Evolutionary conservation across 2,888 invertebrate genomes (phyloP).

Genomic region (Eupithecia exiguata): DNA sequence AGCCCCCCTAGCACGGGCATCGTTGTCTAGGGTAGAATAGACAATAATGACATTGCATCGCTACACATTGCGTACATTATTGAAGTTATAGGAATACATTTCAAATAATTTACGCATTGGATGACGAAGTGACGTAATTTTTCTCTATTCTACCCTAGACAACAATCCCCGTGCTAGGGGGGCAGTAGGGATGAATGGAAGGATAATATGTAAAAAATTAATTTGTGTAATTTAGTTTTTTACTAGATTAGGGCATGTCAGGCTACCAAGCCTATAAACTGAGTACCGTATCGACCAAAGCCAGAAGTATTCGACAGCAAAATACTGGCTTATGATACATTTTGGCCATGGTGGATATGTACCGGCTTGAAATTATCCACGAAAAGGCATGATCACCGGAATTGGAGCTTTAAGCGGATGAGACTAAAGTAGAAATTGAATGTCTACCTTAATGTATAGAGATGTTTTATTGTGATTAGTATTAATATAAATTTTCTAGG

Average conservation of each 20-base stretch:
- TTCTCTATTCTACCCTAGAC: too few relatives aligned
- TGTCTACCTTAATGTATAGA: conserved; percentile 60
- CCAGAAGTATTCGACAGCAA: not conserved
- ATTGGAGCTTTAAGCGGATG: conserved; percentile 69
- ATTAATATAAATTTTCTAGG: conserved; percentile 41
- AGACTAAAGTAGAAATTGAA: conserved; percentile 63
- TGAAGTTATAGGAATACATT: too few relatives aligned
- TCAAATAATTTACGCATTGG: too few relatives aligned
- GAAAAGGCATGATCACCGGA: conserved; percentile 54
- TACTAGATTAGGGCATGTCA: conserved; percentile 36
- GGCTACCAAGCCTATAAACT: conserved; percentile 61
- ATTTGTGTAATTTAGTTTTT: not conserved
- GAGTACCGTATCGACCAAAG: conserved; percentile 15
- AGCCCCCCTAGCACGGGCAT: too few relatives aligned
- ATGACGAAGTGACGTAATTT: too few relatives aligned
- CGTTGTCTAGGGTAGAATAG: too few relatives aligned
- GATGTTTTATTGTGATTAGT: conserved; percentile 48
- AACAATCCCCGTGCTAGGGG: too few relatives aligned
- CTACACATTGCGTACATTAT: too few relatives aligned
- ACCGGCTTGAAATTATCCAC: conserved; percentile 46
- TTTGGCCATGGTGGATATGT: not conserved
- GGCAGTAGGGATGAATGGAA: not conserved
- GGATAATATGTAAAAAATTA: not conserved
- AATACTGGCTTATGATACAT: conserved; percentile 25
- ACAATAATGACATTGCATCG: too few relatives aligned